Conservation (phyloP, 2,888 invertebrate species). For the Coenonympha arcania region DNA sequence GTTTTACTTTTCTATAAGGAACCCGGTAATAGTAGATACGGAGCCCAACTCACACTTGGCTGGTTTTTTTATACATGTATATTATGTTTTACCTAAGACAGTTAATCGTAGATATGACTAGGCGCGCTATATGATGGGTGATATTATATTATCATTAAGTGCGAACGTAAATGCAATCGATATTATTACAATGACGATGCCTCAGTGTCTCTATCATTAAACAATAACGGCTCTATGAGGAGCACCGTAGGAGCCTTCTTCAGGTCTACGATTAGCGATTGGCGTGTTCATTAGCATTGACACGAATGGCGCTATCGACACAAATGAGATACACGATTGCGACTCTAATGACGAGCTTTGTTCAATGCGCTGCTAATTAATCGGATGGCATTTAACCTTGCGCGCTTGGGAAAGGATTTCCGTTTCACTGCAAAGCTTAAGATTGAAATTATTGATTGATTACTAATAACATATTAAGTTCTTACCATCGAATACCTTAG, state of each 20-base stretch:
- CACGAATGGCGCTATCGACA: slow-evolving; percentile 53
- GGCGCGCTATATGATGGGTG: too few relatives aligned
- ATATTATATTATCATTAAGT: too few relatives aligned
- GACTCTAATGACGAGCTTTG: slow-evolving; percentile 37
- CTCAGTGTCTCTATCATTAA: slow-evolving; percentile 13
- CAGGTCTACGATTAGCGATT: slow-evolving; percentile 46
- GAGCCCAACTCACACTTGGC: too few relatives aligned
- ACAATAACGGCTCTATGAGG: slow-evolving; percentile 19
- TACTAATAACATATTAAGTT: neutral
- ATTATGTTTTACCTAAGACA: too few relatives aligned
- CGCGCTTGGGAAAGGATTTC: slow-evolving; percentile 19
- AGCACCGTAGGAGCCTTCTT: slow-evolving; percentile 10
- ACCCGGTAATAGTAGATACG: too few relatives aligned
- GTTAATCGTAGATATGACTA: too few relatives aligned
- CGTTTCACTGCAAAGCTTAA: slow-evolving; percentile 9
- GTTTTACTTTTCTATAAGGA: too few relatives aligned
- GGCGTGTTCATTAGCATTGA: slow-evolving; percentile 58
- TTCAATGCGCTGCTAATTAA: slow-evolving; percentile 41
- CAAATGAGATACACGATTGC: slow-evolving; percentile 37
- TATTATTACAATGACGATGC: too few relatives aligned
- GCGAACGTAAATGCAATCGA: too few relatives aligned
- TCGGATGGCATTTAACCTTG: slow-evolving; percentile 32
- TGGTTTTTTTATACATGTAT: too few relatives aligned
- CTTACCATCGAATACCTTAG: too few relatives aligned
- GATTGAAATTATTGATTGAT: neutral